Evolutionary conservation across 35 echinoderm and acorn worm species (phyloP).

Genomic region (Chiridota heheva): DNA sequence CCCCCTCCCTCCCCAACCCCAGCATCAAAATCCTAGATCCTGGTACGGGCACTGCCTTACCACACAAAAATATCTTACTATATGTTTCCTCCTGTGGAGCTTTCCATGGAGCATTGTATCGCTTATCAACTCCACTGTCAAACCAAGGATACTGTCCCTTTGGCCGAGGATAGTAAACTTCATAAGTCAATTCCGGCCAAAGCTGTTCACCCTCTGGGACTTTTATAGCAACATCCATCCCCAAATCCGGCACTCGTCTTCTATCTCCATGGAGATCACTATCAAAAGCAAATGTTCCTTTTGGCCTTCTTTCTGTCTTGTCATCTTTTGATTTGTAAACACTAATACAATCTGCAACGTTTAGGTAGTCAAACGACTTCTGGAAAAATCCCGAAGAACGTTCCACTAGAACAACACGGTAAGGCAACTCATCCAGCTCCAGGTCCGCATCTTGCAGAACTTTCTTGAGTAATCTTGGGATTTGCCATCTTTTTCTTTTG

Average conservation of each 20-base stretch:
- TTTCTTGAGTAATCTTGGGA: slow-evolving; percentile 25
- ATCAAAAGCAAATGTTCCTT: slow-evolving; percentile 1
- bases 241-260: background rate
- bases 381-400: background rate
- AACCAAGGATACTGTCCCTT: slow-evolving; percentile 14
- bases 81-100: no score
- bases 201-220: background rate
- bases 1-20: no score
- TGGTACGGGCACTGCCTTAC: no score
- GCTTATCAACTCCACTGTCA: no score
- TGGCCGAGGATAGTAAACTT: slow-evolving; percentile 21
- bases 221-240: background rate
- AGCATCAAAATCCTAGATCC: no score
- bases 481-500: slow-evolving; percentile 52
- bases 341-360: background rate
- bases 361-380: background rate
- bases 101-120: no score
- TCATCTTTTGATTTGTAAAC: background rate
- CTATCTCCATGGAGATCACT: slow-evolving; percentile 6
- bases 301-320: slow-evolving; percentile 1
- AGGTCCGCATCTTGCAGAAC: slow-evolving; percentile 12
- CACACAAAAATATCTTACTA: no score
- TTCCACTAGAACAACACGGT: slow-evolving; percentile 20
- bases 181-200: slow-evolving; percentile 23
- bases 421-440: slow-evolving; percentile 4